These are phyloP conservation scores for Eupithecia pulchellata DNA, from an alignment of 2,888 invertebrate genomes.

Conservation along the genomic window DNA sequence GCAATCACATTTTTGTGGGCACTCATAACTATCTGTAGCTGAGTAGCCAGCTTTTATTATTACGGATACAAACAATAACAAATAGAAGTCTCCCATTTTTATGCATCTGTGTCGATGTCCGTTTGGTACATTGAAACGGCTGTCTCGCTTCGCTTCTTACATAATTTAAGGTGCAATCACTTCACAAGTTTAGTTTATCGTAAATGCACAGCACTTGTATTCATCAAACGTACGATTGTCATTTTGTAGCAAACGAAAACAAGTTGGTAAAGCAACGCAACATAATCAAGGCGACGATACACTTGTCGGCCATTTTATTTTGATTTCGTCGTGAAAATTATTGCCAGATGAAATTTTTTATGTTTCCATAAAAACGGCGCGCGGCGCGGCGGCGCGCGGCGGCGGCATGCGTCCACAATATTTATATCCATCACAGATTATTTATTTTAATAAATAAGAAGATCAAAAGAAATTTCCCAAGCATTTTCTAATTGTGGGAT, in stretches of 20 bases:
- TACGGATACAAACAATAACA: constrained; percentile 75
- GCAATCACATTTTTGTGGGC: constrained; percentile 90
- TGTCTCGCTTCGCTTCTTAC: constrained; percentile 69
- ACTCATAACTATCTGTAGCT: constrained; percentile 79
- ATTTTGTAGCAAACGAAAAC: constrained; percentile 60
- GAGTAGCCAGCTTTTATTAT: constrained; percentile 61
- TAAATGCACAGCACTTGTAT: constrained; percentile 58
- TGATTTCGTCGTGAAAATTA: constrained; percentile 36
- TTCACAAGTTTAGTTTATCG: constrained; percentile 54
- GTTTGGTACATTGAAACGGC: constrained; percentile 64
- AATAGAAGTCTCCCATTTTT: constrained; percentile 81
- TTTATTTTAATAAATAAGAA: no score
- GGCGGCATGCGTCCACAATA: no score
- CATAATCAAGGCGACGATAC: constrained; percentile 67
- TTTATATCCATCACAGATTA: no score
- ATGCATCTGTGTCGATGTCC: constrained; percentile 73
- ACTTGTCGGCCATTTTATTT: constrained; percentile 76
- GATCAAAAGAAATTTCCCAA: no score
- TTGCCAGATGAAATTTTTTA: constrained; percentile 23
- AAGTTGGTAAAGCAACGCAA: constrained; percentile 63
- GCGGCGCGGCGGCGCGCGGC: no score
- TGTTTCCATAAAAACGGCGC: neutral
- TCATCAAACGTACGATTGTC: constrained; percentile 59
- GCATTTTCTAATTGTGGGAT: no score
- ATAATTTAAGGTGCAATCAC: constrained; percentile 65